Base-by-base conservation (phyloP, 1,140 invertebrate genomes). In the Trichonephila clavata region DNA sequence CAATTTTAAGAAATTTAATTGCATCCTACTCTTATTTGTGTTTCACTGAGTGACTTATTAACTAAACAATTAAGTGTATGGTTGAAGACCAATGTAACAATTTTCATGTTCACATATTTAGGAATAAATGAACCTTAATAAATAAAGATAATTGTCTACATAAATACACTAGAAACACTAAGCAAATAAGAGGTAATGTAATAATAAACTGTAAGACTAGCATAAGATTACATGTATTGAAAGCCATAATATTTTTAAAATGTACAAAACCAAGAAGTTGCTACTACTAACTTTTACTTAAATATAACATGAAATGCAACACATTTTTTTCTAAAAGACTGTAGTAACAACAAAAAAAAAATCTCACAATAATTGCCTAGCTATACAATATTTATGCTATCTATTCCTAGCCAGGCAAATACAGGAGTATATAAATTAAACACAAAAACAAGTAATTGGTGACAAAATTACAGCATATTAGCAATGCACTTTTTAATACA, bases 161-260 rank as follows among this genome's bases (percentile, higher is more conserved):
- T 57, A 83, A 83, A n/a, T 83, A 83, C 39, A 50, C 7, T 50
- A 43, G 43, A 81, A 81, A 86, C 50, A 86, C 50, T 59, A 27
- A 86, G 59, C 84, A 60, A 86, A 86, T 86, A 86, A 63, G 86
- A 87, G 86, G 86, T 87, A 43, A 77, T 63, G 86, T 61, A 27
- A 43, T 61, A 27, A 63, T 21, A 63, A 39, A 63, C 16, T 60
- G 86, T 60, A 87, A 87, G 86, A 87, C 86, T 87, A 87, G 83
- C 83, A 84, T 84, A 18, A 32, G 71, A 39, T 77, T 77, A 77
- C 24, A 77, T 32, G 27, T 32, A 77, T 32, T 32, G 71, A 77
- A 77, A 77, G 71, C 71, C 65, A 68, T 24, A n/a, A 24, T 68
- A 68, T 24, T 68, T 68, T 24, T 68, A 68, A 50, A 68, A 77